phyloP scores from a whole-genome alignment of 23 tunicate genomes.

The Phallusia fumigata region DNA sequence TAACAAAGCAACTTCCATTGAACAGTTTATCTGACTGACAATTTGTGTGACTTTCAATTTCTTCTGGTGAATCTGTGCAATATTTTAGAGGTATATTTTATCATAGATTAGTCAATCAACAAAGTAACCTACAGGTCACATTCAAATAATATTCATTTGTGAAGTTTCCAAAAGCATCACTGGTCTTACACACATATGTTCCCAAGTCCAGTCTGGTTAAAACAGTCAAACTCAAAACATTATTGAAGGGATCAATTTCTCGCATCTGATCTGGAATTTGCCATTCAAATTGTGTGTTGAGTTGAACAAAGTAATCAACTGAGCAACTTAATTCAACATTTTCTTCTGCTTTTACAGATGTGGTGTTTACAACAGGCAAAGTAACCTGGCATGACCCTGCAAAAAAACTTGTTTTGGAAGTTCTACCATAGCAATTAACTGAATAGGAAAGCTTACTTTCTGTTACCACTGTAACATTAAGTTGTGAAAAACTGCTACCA shows the following conservation, averaged over 20 bases:
- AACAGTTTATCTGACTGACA: too few relatives aligned
- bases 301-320: neutral
- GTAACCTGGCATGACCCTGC: too few relatives aligned
- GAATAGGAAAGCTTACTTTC: neutral
- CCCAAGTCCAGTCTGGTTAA: neutral
- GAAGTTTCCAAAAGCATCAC: neutral
- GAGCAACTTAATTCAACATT: neutral
- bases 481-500: neutral
- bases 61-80: too few relatives aligned
- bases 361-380: too few relatives aligned
- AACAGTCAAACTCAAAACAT: neutral
- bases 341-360: neutral
- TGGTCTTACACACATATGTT: neutral
- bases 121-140: neutral
- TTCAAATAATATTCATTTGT: neutral
- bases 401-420: too few relatives aligned
- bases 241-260: neutral
- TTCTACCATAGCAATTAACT: too few relatives aligned
- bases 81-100: too few relatives aligned
- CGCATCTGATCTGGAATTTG: neutral
- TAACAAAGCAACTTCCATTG: too few relatives aligned
- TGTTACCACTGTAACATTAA: neutral
- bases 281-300: neutral
- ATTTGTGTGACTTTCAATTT: too few relatives aligned
- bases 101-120: too few relatives aligned